These are phyloP conservation scores for Dipodomys stephensi DNA, from an alignment of 2,113 vertebrate species.

Conservation along the genomic window DNA sequence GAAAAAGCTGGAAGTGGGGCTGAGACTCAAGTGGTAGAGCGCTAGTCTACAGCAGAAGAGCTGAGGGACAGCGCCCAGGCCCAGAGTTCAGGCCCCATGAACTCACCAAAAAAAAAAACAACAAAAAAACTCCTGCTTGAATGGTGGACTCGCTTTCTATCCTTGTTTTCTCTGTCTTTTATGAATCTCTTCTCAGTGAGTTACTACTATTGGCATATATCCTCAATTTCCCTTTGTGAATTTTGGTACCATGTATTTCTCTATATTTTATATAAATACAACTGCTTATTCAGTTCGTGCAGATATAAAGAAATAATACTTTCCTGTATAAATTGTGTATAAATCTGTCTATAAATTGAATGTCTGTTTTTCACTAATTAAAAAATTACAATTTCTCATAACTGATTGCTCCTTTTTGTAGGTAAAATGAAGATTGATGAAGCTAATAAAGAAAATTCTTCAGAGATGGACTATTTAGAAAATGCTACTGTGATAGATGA, in stretches of 20 bases:
- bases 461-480: constrained; percentile 87
- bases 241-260: neutral
- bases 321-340: neutral
- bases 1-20: no score
- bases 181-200: no score
- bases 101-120: no score
- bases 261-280: neutral
- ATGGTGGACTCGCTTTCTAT: constrained; percentile 9
- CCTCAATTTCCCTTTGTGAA: neutral
- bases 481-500: constrained; percentile 88
- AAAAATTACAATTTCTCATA: constrained; percentile 3
- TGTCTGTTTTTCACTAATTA: constrained; percentile 41
- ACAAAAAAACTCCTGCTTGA: constrained; percentile 94
- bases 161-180: no score
- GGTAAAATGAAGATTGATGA: constrained; percentile 87
- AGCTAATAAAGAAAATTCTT: constrained; percentile 86
- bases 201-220: neutral
- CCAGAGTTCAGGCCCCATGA: no score
- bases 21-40: no score
- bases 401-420: constrained; percentile 82
- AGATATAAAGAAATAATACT: neutral
- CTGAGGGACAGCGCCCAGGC: no score
- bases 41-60: no score
- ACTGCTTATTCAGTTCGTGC: neutral
- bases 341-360: constrained; percentile 3